Evolutionary conservation across 2,113 vertebrate genomes (phyloP), one percentile per base, ranked within the genome.

Genomic region (Stictonetta naevosa): DNA sequence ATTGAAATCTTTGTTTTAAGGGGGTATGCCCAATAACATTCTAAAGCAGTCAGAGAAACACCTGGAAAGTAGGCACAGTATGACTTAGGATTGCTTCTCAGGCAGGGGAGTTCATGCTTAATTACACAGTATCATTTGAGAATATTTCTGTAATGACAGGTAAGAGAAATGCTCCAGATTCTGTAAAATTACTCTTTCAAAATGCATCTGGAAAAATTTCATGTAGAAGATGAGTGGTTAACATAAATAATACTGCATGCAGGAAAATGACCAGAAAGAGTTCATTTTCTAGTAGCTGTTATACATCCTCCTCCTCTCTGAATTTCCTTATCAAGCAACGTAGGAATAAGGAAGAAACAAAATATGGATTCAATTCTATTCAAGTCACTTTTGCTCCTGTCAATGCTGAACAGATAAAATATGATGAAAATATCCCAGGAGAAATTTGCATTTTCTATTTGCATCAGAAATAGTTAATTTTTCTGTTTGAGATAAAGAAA

Each of bases 41-140:
- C 34, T 85, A 59, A 87, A 72, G 6, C 14, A n/a, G n/a, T 92
- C 81, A 40, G 20, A 90, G 55, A 96, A 90, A 73, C 28, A 96
- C 56, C 91, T 91, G 68, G 38, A 91, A 67, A 95, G 31, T 69
- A 95, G 93, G 31, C 52, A 74, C 28, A 50, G 34, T 69, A 83
- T 95, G 62, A 86, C 93, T 94, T 95, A 95, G 52, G 13, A 92
- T 55, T 97, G 81, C 31, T 92, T 68, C 56, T 86, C 44, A 81
- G 59, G 46, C 26, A 90, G 64, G 16, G 12, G 38, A 89, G 23
- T 46, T 34, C 17, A 36, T 82, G 74, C 56, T 93, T 94, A 92
- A 94, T 95, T 94, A 92, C 46, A 72, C 40, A 95, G 36, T 52
- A 19, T 82, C 14, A n/a, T 86, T 93, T 91, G 46, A 83, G 78